Evolutionary conservation across 2,888 invertebrate species (phyloP).

Genomic region (Adelognathus sp.): DNA sequence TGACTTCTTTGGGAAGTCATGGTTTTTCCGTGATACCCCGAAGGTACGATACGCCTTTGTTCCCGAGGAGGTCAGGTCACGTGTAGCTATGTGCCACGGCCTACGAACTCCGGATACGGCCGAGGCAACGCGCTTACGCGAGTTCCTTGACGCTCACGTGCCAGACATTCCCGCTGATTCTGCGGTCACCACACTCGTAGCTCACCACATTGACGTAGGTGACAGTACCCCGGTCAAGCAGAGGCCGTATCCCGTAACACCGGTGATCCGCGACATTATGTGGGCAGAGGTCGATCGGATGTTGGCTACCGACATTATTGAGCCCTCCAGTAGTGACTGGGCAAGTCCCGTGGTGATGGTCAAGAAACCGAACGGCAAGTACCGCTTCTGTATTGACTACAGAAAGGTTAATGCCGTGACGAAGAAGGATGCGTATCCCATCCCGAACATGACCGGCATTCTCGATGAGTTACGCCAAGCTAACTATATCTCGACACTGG

Average conservation of each 20-base stretch:
- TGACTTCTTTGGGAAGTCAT: neutral
- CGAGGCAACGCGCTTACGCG: neutral
- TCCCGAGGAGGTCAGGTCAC: neutral
- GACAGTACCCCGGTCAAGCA: slow-evolving; percentile 40
- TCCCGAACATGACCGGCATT: slow-evolving; percentile 68
- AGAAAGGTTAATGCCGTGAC: slow-evolving; percentile 70
- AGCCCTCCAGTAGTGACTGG: slow-evolving; percentile 68
- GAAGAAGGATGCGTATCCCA: slow-evolving; percentile 68
- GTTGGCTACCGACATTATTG: slow-evolving; percentile 68
- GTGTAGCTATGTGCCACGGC: neutral
- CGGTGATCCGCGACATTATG: slow-evolving; percentile 38
- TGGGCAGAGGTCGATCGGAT: slow-evolving; percentile 69
- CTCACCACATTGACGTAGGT: slow-evolving; percentile 1
- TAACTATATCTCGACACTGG: slow-evolving; percentile 68
- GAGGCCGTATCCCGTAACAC: slow-evolving; percentile 45
- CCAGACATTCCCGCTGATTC: neutral
- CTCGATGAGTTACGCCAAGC: slow-evolving; percentile 67
- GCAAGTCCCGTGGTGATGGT: slow-evolving; percentile 67
- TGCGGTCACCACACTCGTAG: neutral
- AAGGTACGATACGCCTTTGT: neutral
- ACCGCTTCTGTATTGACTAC: slow-evolving; percentile 70
- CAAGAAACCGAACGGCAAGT: slow-evolving; percentile 65
- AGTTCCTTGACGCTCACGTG: neutral
- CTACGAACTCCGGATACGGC: neutral
- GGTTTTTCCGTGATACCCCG: neutral